These are phyloP conservation scores for Marronus borbonicus DNA, from an alignment of 2,888 invertebrate species.

Conservation along the genomic window DNA sequence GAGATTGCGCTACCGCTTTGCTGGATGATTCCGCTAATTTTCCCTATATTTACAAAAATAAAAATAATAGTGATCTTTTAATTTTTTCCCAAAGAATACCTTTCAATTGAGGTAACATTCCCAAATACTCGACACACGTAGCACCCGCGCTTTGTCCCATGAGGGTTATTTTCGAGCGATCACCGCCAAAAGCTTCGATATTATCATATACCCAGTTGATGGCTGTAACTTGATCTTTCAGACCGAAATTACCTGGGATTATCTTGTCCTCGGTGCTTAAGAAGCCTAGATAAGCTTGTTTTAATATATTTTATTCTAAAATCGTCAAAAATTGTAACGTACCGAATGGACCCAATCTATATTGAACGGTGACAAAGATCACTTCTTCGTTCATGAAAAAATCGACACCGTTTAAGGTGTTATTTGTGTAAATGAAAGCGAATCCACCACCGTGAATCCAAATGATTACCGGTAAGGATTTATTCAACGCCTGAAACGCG, in stretches of 20 bases:
- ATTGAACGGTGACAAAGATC: slow-evolving; percentile 41
- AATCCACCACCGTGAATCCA: slow-evolving; percentile 49
- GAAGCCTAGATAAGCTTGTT: slow-evolving; percentile 2
- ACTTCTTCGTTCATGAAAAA: slow-evolving; percentile 52
- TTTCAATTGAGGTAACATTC: slow-evolving; percentile 57
- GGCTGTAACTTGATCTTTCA: slow-evolving; percentile 24
- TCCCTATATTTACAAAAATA: slow-evolving; percentile 1
- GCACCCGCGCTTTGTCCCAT: slow-evolving; percentile 33
- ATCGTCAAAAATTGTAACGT: slow-evolving; percentile 18
- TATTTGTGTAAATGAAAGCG: slow-evolving; percentile 56
- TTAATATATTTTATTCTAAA: no score
- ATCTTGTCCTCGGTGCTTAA: slow-evolving; percentile 17
- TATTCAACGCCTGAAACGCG: slow-evolving; percentile 10
- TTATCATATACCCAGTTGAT: slow-evolving; percentile 21
- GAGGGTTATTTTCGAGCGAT: slow-evolving; percentile 14
- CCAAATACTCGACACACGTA: not conserved
- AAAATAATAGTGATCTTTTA: no score
- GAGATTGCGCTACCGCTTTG: slow-evolving; percentile 35
- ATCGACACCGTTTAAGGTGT: slow-evolving; percentile 65
- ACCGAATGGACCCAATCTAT: slow-evolving; percentile 47
- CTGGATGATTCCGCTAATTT: slow-evolving; percentile 48
- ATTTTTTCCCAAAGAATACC: slow-evolving; percentile 25
- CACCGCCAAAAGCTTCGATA: slow-evolving; percentile 6
- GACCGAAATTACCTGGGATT: slow-evolving; percentile 21
- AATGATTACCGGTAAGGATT: slow-evolving; percentile 44